These are phyloP conservation scores for Sebastes vulpes DNA, from an alignment of 2,797 vertebrate genomes.

Conservation along the genomic window DNA sequence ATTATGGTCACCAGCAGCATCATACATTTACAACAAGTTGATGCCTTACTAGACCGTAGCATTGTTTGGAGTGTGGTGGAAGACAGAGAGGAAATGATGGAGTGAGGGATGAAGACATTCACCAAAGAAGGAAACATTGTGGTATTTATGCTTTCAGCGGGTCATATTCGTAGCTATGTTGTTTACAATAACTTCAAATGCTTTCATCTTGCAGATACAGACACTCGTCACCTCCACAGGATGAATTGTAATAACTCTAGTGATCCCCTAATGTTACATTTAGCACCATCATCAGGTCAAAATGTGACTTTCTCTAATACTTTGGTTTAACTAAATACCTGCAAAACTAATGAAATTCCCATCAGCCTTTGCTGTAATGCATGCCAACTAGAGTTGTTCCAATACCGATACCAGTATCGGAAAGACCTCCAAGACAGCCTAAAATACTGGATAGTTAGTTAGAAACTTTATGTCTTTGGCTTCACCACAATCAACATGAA, in stretches of 20 bases:
- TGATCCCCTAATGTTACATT: background rate
- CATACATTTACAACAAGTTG: slow-evolving; percentile 55
- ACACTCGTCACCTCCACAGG: background rate
- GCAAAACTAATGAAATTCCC: background rate
- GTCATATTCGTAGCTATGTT: background rate
- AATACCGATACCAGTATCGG: background rate
- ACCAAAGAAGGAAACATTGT: background rate
- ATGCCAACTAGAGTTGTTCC: background rate
- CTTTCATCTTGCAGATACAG: background rate
- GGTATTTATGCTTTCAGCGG: background rate
- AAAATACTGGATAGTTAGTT: no score
- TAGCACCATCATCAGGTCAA: background rate
- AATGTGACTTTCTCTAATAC: background rate
- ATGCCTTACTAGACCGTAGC: slow-evolving; percentile 6
- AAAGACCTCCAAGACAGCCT: background rate
- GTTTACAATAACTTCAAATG: background rate
- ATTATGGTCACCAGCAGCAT: slow-evolving; percentile 62
- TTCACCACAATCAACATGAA: background rate
- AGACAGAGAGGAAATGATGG: slow-evolving; percentile 1
- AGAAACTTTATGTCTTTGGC: background rate
- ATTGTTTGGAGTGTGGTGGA: slow-evolving; percentile 9
- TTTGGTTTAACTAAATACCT: background rate
- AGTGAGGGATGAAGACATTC: background rate
- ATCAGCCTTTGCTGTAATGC: background rate
- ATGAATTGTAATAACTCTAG: background rate